These are phyloP conservation scores for Calameuta idolon DNA, from an alignment of 2,888 invertebrate species.

Conservation along the genomic window DNA sequence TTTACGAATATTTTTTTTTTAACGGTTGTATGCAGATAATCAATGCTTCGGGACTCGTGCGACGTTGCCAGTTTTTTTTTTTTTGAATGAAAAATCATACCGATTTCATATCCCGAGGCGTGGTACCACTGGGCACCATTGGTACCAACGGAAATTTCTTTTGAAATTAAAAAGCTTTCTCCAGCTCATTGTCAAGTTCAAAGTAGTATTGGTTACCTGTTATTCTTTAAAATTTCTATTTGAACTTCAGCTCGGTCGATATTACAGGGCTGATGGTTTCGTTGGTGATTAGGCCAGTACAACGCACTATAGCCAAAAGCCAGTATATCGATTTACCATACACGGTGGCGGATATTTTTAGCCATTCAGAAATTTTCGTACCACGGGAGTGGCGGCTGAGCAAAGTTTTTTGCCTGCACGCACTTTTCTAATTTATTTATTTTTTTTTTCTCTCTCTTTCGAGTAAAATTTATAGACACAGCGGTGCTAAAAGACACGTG, in stretches of 20 bases:
- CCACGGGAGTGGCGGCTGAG: too few species aligned
- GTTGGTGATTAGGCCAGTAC: neutral
- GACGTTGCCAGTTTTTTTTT: too few species aligned
- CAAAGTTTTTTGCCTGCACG: too few species aligned
- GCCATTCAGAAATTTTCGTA: constrained; percentile 15
- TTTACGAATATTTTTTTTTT: too few species aligned
- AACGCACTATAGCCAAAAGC: too few species aligned
- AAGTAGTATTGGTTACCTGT: neutral
- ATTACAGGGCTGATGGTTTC: neutral
- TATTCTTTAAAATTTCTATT: neutral
- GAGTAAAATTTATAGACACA: too few species aligned
- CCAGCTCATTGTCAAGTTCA: neutral
- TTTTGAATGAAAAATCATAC: neutral
- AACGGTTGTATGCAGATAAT: too few species aligned
- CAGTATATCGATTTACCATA: constrained; percentile 1
- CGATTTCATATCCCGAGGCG: neutral
- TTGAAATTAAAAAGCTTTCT: too few species aligned
- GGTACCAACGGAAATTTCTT: neutral
- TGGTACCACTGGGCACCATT: neutral
- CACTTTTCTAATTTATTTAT: too few species aligned
- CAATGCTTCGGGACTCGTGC: too few species aligned
- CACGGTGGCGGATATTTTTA: constrained; percentile 12
- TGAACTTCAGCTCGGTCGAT: neutral
- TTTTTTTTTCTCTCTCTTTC: too few species aligned
- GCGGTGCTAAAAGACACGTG: too few species aligned